These are phyloP conservation scores for Lepus timidus DNA, from an alignment of 2,113 vertebrate genomes.

Conservation along the genomic window DNA sequence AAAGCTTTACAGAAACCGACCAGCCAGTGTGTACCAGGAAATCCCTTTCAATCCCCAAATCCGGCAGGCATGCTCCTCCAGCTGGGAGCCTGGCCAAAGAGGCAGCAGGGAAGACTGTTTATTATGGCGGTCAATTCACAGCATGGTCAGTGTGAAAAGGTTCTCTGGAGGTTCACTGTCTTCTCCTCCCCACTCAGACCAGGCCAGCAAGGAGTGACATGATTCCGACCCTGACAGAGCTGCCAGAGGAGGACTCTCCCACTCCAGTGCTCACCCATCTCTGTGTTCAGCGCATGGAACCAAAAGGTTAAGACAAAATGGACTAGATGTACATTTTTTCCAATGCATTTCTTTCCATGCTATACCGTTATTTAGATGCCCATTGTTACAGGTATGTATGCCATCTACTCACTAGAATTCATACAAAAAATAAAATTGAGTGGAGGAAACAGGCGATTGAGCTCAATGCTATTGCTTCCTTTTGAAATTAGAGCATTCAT, in stretches of 20 bases:
- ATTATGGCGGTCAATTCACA: constrained; percentile 6
- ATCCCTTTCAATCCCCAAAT: constrained; percentile 75
- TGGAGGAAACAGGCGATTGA: constrained; percentile 39
- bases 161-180: constrained; percentile 33
- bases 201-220: neutral
- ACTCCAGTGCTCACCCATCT: neutral
- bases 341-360: neutral
- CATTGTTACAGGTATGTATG: neutral
- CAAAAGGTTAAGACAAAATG: constrained; percentile 35
- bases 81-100: constrained; percentile 58
- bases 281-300: neutral
- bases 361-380: neutral
- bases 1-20: constrained; percentile 75
- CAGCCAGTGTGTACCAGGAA: constrained; percentile 68
- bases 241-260: neutral
- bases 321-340: neutral
- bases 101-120: neutral
- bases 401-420: constrained; percentile 11
- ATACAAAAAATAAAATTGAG: constrained; percentile 38
- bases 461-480: constrained; percentile 22
- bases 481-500: constrained; percentile 72
- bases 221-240: neutral
- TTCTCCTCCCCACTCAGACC: neutral
- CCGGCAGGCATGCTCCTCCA: neutral
- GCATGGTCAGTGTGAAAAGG: neutral